phyloP scores from a whole-genome alignment of 1,140 invertebrate species.

The Psilanteris sp. region DNA sequence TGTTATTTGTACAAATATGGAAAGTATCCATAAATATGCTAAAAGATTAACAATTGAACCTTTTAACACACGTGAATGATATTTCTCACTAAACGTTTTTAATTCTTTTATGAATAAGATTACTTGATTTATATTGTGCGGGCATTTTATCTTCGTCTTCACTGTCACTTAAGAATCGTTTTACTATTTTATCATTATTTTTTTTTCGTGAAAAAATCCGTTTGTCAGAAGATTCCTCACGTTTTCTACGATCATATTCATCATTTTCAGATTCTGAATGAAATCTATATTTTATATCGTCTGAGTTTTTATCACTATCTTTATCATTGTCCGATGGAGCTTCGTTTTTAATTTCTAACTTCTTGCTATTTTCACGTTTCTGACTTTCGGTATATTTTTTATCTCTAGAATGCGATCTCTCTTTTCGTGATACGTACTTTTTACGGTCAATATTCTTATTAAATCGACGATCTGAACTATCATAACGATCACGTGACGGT shows the following conservation, averaged over 20 bases:
- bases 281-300: conserved; percentile 9
- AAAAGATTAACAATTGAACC: no score
- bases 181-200: conserved; percentile 9
- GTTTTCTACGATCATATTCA: conserved; percentile 1
- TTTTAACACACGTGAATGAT: no score
- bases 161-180: conserved; percentile 23
- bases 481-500: conserved; percentile 69
- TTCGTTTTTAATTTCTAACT: conserved; percentile 12
- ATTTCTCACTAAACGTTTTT: conserved; percentile 19
- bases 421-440: background rate
- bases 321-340: conserved; percentile 18
- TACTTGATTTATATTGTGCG: conserved; percentile 62
- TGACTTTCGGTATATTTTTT: background rate
- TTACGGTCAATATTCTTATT: conserved; percentile 19
- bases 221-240: background rate
- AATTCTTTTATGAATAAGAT: conserved; percentile 36
- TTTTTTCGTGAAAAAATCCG: conserved; percentile 4
- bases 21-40: no score
- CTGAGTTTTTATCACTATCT: conserved; percentile 21
- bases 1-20: no score
- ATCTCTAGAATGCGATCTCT: conserved; percentile 11
- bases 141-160: conserved; percentile 60
- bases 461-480: conserved; percentile 66
- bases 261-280: conserved; percentile 22
- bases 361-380: conserved; percentile 10